A percentile compares a stretch with the other conserved stretches of the same genome.
These are phyloP conservation scores for Myopa testacea DNA, from an alignment of 2,888 invertebrate species.

Conservation along the genomic window DNA sequence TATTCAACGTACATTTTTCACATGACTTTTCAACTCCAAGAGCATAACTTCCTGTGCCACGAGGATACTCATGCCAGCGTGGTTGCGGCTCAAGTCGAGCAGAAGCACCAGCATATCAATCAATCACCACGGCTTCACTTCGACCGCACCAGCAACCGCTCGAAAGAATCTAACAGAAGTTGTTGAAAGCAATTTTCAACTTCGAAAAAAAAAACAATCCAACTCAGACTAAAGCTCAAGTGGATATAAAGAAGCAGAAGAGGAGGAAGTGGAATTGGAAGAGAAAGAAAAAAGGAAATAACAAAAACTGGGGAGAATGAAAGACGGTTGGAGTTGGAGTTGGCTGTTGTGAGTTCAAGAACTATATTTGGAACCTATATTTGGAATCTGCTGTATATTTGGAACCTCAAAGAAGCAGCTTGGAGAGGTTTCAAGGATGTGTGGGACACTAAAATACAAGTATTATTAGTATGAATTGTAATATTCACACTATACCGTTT, in stretches of 20 bases:
- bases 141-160: not conserved
- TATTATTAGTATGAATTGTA: too few relatives aligned
- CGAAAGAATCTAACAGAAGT: constrained; percentile 3
- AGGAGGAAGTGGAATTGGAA: not conserved
- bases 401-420: too few relatives aligned
- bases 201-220: not conserved
- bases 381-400: too few relatives aligned
- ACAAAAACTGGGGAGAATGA: not conserved
- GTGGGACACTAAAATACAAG: too few relatives aligned
- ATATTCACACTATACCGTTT: too few relatives aligned
- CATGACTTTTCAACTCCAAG: too few relatives aligned
- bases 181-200: constrained; percentile 9
- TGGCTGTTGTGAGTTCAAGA: too few relatives aligned
- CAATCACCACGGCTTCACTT: not conserved
- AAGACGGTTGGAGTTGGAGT: not conserved
- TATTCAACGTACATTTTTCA: too few relatives aligned
- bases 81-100: not conserved
- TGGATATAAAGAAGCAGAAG: not conserved
- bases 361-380: too few relatives aligned
- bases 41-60: too few relatives aligned
- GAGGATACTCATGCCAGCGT: not conserved
- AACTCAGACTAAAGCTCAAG: not conserved
- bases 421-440: too few relatives aligned
- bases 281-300: not conserved
- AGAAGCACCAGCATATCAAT: not conserved